phyloP scores from a whole-genome alignment of 1,140 invertebrate genomes.

The Aricia agestis region DNA sequence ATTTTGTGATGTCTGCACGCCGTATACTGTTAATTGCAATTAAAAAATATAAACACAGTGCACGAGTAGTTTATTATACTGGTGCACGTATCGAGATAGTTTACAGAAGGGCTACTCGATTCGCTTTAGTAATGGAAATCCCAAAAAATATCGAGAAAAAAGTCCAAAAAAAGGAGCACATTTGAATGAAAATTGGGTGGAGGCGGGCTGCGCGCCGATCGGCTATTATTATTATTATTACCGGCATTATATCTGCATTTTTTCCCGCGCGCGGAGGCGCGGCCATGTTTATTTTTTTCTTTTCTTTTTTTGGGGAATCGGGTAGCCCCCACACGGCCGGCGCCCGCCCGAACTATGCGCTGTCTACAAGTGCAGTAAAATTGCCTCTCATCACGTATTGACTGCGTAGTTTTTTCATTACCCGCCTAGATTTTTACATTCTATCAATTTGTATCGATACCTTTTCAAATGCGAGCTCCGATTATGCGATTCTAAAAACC shows the following conservation, averaged over 20 bases:
- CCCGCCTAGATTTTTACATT: slow-evolving; percentile 55
- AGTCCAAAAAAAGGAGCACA: slow-evolving; percentile 66
- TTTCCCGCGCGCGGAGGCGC: slow-evolving; percentile 62
- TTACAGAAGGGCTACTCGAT: slow-evolving; percentile 30
- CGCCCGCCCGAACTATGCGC: slow-evolving; percentile 65
- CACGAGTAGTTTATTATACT: no score
- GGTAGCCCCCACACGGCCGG: slow-evolving; percentile 50
- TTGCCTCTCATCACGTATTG: slow-evolving; percentile 75
- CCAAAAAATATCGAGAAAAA: slow-evolving; percentile 70
- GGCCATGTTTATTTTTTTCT: slow-evolving; percentile 71
- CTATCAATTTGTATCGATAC: slow-evolving; percentile 59
- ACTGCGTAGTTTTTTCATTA: slow-evolving; percentile 74
- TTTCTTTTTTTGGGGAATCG: slow-evolving; percentile 66
- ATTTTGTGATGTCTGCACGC: no score
- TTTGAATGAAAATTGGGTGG: slow-evolving; percentile 74
- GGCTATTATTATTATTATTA: slow-evolving; percentile 76
- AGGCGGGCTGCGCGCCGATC: slow-evolving; percentile 57
- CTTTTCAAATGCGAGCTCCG: slow-evolving; percentile 46
- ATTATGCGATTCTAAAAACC: slow-evolving; percentile 31
- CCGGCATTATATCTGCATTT: slow-evolving; percentile 75
- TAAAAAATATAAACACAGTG: no score
- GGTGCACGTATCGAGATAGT: neutral
- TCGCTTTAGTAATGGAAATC: slow-evolving; percentile 67
- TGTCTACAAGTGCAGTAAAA: slow-evolving; percentile 75
- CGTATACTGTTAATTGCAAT: no score